Base-by-base conservation (phyloP, 1,140 invertebrate genomes). In the Drosophila insularis region DNA sequence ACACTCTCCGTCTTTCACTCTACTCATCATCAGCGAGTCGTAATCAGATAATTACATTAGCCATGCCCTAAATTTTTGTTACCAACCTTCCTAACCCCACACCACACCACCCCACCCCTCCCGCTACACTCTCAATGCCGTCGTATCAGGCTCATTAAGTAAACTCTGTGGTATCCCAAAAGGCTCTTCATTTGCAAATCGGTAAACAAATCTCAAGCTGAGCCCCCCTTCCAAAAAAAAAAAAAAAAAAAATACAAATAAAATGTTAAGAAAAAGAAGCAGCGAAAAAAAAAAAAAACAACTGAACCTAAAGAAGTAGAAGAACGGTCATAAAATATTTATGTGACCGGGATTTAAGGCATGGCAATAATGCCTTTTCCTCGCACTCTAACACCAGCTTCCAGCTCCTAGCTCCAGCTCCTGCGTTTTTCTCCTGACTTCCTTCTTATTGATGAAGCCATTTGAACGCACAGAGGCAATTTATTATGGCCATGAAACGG, bases 401-500 rank as follows among this genome's bases (percentile, higher is more conserved):
- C 32, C 27, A 5, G 27, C 27, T 27, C 27, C 21, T 5, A 13
- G 35, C 35, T 37, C 10, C 35, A 37, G 35, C 43, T 46, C 8
- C 8, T 19, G 17, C 17, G 43, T 39, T 27, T 23, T 21, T 39
- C 13, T 13, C 19, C 32, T 37, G 39, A 35, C 21, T 23, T 14
- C 32, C 37, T 35, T 40, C 50, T 60, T 64, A 85, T 73, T 81
- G 81, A 86, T 85, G 81, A 67, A 77, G 81, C 76, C 65, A 86
- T 87, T 85, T 78, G 70, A 87, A 68, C 66, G 74, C 74, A 67
- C 55, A 46, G 60, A 67, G 65, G 78, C 74, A 68, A 85, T 85
- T 85, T 86, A 82, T 86, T 78, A 86, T 81, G 78, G 43, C 68
- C 75, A 73, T 70, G 63, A 76, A 79, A 77, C 82, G 81, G 81